phyloP scores from a whole-genome alignment of 2,797 vertebrate species.

The Miichthys miiuy region DNA sequence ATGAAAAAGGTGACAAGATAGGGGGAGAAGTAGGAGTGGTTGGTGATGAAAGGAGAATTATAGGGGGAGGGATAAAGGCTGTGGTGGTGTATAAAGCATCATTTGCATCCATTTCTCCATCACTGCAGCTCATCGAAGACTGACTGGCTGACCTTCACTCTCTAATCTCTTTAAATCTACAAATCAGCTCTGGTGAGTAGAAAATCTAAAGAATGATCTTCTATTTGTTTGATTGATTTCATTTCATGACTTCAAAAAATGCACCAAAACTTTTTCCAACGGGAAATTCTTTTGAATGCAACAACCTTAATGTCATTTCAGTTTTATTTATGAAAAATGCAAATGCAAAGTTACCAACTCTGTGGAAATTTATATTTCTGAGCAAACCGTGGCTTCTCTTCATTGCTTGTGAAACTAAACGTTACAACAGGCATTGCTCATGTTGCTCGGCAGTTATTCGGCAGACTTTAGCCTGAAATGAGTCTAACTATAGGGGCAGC shows the following conservation, averaged over 20 bases:
- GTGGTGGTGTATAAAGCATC: conserved; percentile 74
- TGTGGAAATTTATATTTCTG: not conserved
- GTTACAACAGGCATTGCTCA: not conserved
- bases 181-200: conserved; percentile 67
- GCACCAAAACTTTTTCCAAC: not conserved
- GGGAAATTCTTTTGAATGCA: not conserved
- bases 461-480: not conserved
- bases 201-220: not conserved
- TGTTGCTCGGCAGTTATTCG: not conserved
- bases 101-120: conserved; percentile 42
- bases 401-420: not conserved
- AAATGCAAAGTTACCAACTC: not conserved
- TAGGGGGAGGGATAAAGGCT: conserved; percentile 66
- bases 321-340: not conserved
- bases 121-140: conserved; percentile 39
- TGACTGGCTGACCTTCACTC: conserved; percentile 25
- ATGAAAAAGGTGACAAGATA: not conserved
- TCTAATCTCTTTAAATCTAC: not conserved
- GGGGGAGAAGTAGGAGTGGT: conserved; percentile 44
- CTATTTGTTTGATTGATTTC: not conserved
- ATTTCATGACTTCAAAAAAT: accelerated
- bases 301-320: not conserved
- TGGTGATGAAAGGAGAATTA: conserved; percentile 40
- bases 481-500: no score
- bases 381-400: not conserved